A percentile compares a stretch with the other conserved stretches of the same genome.
Evolutionary conservation across 2,113 vertebrate species (phyloP).

Genomic region (Anguilla rostrata): DNA sequence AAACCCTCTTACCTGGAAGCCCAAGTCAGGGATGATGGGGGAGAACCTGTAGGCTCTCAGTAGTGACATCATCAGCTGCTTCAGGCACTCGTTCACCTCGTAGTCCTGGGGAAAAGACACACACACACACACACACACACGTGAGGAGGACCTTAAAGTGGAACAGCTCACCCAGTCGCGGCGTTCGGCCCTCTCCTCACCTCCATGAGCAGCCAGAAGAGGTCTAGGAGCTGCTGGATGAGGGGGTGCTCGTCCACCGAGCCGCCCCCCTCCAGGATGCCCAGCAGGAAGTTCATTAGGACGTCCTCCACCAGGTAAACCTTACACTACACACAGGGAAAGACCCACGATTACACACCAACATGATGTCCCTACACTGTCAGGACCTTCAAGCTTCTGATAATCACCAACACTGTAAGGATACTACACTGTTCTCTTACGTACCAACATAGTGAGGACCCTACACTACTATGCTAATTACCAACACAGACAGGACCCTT

Average conservation of each 20-base stretch:
- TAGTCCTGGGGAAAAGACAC: constrained; percentile 76
- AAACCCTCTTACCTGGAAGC: constrained; percentile 80
- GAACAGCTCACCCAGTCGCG: too few relatives aligned
- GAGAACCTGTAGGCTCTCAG: constrained; percentile 94
- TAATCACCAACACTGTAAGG: not conserved
- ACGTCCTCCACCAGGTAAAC: constrained; percentile 97
- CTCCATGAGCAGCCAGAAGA: constrained; percentile 99
- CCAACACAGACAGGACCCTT: not conserved
- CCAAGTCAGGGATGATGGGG: constrained; percentile 93
- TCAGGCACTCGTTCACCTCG: constrained; percentile 93
- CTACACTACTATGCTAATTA: not conserved
- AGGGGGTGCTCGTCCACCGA: constrained; percentile 81
- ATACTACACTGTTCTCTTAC: not conserved
- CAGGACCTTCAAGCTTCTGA: not conserved
- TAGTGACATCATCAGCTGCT: constrained; percentile 95
- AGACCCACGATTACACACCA: constrained; percentile 11
- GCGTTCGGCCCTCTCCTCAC: constrained; percentile 55
- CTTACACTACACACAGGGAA: constrained; percentile 75
- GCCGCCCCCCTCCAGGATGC: constrained; percentile 82
- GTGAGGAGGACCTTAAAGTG: not conserved
- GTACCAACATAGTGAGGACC: not conserved
- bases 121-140: not conserved
- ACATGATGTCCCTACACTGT: not conserved
- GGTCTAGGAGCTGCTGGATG: constrained; percentile 87
- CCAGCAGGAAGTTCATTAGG: constrained; percentile 89